phyloP scores from a whole-genome alignment of 2,888 invertebrate species.

The Elegia similella region DNA sequence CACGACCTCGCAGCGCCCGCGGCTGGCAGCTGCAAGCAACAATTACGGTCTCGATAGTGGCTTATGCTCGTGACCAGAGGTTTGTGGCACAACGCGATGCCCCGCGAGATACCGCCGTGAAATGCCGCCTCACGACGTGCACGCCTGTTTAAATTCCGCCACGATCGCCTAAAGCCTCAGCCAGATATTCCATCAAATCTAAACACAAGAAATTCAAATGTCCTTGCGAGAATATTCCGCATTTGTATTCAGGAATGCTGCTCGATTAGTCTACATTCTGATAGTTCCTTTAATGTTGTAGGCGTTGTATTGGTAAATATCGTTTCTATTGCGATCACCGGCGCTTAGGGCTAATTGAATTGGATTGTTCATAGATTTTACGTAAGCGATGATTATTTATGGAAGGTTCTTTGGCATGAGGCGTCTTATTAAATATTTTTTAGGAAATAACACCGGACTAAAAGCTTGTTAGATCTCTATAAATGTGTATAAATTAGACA shows the following conservation, averaged over 20 bases:
- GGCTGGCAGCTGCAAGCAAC: constrained; percentile 68
- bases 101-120: constrained; percentile 72
- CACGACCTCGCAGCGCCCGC: constrained; percentile 59
- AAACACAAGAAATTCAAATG: constrained; percentile 40
- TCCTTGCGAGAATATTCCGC: constrained; percentile 64
- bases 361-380: constrained; percentile 36
- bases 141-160: constrained; percentile 60
- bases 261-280: constrained; percentile 72
- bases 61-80: constrained; percentile 75
- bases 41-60: constrained; percentile 70
- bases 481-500: constrained; percentile 19
- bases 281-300: constrained; percentile 48
- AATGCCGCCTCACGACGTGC: constrained; percentile 75
- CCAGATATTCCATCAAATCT: constrained; percentile 21
- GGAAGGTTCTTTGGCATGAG: neutral
- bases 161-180: constrained; percentile 53
- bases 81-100: constrained; percentile 70
- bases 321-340: constrained; percentile 49
- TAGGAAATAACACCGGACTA: constrained; percentile 8
- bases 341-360: constrained; percentile 59
- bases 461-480: neutral
- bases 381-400: constrained; percentile 23
- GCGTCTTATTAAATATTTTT: constrained; percentile 17
- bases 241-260: constrained; percentile 73
- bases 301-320: constrained; percentile 73